These are phyloP conservation scores for Plutella xylostella DNA, from an alignment of 2,888 invertebrate species.

Conservation along the genomic window DNA sequence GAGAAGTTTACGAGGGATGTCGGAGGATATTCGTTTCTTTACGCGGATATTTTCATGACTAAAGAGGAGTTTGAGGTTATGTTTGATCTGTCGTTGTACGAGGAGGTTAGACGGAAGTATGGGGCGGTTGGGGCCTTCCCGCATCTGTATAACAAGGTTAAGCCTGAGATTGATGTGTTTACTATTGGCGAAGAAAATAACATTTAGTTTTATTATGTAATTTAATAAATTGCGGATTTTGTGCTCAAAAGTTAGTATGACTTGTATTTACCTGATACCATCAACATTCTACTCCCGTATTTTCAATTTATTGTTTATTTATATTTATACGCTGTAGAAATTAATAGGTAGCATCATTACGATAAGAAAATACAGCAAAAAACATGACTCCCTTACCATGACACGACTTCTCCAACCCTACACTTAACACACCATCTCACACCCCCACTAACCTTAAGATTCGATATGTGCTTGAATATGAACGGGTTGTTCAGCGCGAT, in stretches of 20 bases:
- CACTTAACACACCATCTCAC: too few species aligned
- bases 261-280: too few species aligned
- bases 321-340: too few species aligned
- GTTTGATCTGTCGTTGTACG: constrained; percentile 76
- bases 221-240: too few species aligned
- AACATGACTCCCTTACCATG: neutral
- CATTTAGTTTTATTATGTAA: too few species aligned
- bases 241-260: too few species aligned
- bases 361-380: too few species aligned
- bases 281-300: too few species aligned
- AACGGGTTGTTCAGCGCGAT: constrained; percentile 99
- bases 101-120: constrained; percentile 70
- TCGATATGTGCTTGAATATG: constrained; percentile 97
- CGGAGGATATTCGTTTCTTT: constrained; percentile 76
- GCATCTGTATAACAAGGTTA: constrained; percentile 75
- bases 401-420: neutral
- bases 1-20: constrained; percentile 76
- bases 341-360: too few species aligned
- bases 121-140: constrained; percentile 69
- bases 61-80: constrained; percentile 73
- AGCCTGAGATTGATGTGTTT: constrained; percentile 75
- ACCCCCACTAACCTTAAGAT: constrained; percentile 75
- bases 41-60: constrained; percentile 79
- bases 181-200: constrained; percentile 56
- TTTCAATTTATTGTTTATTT: too few species aligned